A percentile compares a stretch with the other conserved stretches of the same genome.
phyloP scores from a whole-genome alignment of 2,797 vertebrate species.

The Odontamblyopus lacepedii region DNA sequence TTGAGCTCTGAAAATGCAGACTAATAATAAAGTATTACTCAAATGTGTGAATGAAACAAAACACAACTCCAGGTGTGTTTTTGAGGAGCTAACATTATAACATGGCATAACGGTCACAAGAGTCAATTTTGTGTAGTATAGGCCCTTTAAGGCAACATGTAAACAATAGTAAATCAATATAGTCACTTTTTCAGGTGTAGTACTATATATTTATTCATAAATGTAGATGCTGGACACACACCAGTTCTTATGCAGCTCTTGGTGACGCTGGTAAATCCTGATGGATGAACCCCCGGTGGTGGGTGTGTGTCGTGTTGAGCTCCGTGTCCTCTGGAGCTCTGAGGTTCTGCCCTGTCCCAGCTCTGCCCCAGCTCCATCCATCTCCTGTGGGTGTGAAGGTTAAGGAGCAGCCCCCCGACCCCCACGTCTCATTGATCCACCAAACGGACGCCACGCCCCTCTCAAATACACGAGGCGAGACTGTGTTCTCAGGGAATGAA shows the following conservation, averaged over 20 bases:
- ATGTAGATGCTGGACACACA: slow-evolving; percentile 1
- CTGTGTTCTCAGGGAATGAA: neutral
- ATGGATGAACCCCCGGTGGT: slow-evolving; percentile 29
- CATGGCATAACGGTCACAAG: too few species aligned
- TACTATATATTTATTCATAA: too few species aligned
- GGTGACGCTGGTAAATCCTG: slow-evolving; percentile 2
- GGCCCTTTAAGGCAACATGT: too few species aligned
- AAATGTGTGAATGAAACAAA: too few species aligned
- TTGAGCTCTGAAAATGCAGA: too few species aligned
- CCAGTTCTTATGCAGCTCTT: slow-evolving; percentile 14
- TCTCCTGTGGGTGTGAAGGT: slow-evolving; percentile 59
- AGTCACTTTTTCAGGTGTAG: too few species aligned
- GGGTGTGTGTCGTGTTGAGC: slow-evolving; percentile 12
- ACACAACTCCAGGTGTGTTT: too few species aligned
- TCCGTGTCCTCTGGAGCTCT: slow-evolving; percentile 24
- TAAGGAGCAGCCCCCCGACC: slow-evolving; percentile 58
- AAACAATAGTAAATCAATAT: too few species aligned
- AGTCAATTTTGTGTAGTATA: too few species aligned
- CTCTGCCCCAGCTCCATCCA: slow-evolving; percentile 39
- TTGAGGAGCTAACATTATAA: too few species aligned
- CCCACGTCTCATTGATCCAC: slow-evolving; percentile 53
- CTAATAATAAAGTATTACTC: too few species aligned
- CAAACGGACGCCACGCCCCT: slow-evolving; percentile 7
- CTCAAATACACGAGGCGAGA: neutral
- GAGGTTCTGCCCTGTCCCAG: slow-evolving; percentile 35